Evolutionary conservation across 2,797 vertebrate species (phyloP).

Genomic region (Parotocinclus haroldoi): DNA sequence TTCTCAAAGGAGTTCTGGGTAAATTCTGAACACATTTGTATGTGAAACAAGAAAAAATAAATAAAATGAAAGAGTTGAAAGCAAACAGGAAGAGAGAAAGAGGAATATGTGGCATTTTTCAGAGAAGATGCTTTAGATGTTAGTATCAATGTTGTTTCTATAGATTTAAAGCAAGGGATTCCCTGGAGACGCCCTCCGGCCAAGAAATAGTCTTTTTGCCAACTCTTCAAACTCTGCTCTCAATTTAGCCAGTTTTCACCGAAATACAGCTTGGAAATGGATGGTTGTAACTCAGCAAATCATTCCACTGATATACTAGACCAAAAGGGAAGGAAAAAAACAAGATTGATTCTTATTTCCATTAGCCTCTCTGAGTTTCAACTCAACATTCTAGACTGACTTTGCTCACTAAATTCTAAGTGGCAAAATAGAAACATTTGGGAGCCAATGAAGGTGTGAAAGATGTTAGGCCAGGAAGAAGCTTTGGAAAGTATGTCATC

Average conservation of each 20-base stretch:
- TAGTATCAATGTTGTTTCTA: conserved; percentile 59
- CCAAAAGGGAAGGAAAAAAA: conserved; percentile 25
- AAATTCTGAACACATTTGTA: conserved; percentile 10
- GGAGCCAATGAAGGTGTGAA: conserved; percentile 35
- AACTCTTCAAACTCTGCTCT: conserved; percentile 48
- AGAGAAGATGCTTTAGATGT: conserved; percentile 51
- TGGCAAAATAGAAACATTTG: conserved; percentile 12
- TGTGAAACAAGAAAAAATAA: background rate
- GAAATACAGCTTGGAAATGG: conserved; percentile 49
- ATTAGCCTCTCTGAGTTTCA: conserved; percentile 26
- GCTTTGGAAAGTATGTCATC: conserved; percentile 43
- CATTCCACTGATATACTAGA: conserved; percentile 40
- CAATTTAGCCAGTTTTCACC: conserved; percentile 56
- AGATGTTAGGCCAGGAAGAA: conserved; percentile 31
- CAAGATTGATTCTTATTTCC: conserved; percentile 48
- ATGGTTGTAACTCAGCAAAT: conserved; percentile 44
- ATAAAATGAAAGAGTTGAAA: conserved; percentile 21
- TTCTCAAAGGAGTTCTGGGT: conserved; percentile 27
- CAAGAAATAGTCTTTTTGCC: conserved; percentile 51
- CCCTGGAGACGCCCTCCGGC: conserved; percentile 50
- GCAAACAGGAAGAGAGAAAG: conserved; percentile 6
- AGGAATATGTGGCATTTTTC: conserved; percentile 40
- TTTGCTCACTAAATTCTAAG: conserved; percentile 29
- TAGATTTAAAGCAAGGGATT: conserved; percentile 54
- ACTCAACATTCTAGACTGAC: conserved; percentile 14